These are phyloP conservation scores for Poliocrania exsul DNA, from an alignment of 2,797 vertebrate species.

Conservation along the genomic window DNA sequence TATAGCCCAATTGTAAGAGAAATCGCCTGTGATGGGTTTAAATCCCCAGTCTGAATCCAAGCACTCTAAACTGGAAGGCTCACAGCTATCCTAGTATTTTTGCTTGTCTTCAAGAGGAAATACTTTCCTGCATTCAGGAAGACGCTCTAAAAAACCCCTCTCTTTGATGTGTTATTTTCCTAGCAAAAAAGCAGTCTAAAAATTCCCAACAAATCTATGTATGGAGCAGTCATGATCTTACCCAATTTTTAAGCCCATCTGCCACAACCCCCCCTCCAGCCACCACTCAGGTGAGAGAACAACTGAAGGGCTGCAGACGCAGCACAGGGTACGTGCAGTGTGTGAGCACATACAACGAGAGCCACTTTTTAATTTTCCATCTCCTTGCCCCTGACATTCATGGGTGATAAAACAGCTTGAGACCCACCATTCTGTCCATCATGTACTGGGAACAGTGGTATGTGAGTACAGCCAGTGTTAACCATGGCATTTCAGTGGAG, in stretches of 20 bases:
- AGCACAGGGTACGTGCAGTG: not conserved
- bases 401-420: not conserved
- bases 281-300: not conserved
- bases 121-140: not conserved
- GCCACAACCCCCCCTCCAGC: not conserved
- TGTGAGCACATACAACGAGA: not conserved
- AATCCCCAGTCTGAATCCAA: not conserved
- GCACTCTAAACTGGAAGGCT: not conserved
- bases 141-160: not conserved
- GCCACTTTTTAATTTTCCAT: not conserved
- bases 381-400: not conserved
- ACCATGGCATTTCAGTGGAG: not conserved
- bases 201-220: not conserved
- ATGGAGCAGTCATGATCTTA: not conserved
- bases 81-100: not conserved
- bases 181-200: not conserved
- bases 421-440: not conserved
- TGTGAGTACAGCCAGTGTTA: not conserved
- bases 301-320: not conserved
- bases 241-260: not conserved
- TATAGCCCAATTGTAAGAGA: not conserved
- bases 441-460: not conserved
- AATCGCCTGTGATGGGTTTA: not conserved
- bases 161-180: not conserved
- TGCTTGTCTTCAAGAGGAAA: not conserved